Base-by-base conservation (phyloP, 2,888 invertebrate species). In the Drosophila cracens region DNA sequence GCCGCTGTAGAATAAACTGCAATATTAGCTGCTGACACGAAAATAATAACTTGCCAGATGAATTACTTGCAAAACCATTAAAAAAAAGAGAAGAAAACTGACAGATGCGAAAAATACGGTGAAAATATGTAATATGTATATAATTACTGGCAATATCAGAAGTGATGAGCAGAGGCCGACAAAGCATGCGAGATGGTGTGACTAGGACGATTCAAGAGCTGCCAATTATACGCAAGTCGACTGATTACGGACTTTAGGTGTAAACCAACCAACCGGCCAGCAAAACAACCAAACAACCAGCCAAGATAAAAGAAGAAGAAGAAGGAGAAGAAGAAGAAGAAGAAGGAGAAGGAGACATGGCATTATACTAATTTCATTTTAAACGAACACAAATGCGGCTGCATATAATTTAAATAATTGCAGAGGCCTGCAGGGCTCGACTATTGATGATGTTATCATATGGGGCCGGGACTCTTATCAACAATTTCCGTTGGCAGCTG, bases 321-420 rank as follows among this genome's bases (percentile, higher is more conserved):
- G 25, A 25, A 25, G 25, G 2, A 25, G 25, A 25, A 25, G 25
- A 2, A 25, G 18, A 43, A 61, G n/a, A 33, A 38, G 36, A 56
- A 52, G 31, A 48, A 56, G 74, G 65, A 70, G 74, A 63, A 33
- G 78, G 70, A 73, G 75, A 64, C 46, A 72, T 67, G 54, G 70
- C 79, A 87, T 84, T 85, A 85, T 82, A 84, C 83, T 84, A 84
- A 87, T 84, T 84, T 85, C 81, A 84, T 84, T 84, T 84, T 84
- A 84, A 84, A 84, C 87, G 84, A 84, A 87, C 87, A 79, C 76
- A 81, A 82, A 82, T 73, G 87, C 64, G 82, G 36, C 65, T 54
- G 79, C 72, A 79, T 84, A 87, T 84, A 84, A 84, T 84, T 84
- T 87, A 83, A 73, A 81, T 87, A 84, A 84, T 84, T 84, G 83